Percentiles rank a stretch among this genome's conserved stretches.
These are phyloP conservation scores for Morpho deidamia DNA, from an alignment of 2,888 invertebrate species.

Conservation along the genomic window DNA sequence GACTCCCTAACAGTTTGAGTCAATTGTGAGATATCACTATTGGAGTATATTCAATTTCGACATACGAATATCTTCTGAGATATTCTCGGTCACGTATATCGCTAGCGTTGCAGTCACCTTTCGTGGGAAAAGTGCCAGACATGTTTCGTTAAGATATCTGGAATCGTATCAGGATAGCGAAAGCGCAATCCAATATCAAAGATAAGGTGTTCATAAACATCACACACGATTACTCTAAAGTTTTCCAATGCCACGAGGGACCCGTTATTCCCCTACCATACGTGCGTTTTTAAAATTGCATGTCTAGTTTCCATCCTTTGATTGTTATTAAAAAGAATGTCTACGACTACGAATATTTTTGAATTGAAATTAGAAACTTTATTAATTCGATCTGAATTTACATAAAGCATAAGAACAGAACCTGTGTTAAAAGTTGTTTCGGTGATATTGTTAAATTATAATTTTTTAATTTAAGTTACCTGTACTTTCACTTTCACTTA, in stretches of 20 bases:
- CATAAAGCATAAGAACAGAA: no score
- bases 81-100: conserved; percentile 25
- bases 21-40: conserved; percentile 7
- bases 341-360: neutral
- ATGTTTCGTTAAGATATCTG: conserved; percentile 26
- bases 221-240: conserved; percentile 39
- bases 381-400: no score
- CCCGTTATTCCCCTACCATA: conserved; percentile 31
- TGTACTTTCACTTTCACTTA: no score
- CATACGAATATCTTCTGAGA: conserved; percentile 1
- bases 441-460: no score
- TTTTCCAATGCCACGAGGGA: conserved; percentile 34
- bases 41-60: conserved; percentile 7
- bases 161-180: conserved; percentile 31
- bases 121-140: conserved; percentile 29
- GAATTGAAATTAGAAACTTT: no score
- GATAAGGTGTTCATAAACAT: conserved; percentile 48
- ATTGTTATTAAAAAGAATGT: conserved; percentile 7
- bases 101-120: conserved; percentile 25
- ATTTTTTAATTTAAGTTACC: no score
- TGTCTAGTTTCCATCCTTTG: conserved; percentile 19
- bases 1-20: conserved; percentile 3
- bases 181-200: conserved; percentile 36
- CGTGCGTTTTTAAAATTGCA: conserved; percentile 2
- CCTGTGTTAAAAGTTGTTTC: no score